Base-by-base conservation (phyloP, 1,140 invertebrate genomes). In the Drosophila virilis region DNA sequence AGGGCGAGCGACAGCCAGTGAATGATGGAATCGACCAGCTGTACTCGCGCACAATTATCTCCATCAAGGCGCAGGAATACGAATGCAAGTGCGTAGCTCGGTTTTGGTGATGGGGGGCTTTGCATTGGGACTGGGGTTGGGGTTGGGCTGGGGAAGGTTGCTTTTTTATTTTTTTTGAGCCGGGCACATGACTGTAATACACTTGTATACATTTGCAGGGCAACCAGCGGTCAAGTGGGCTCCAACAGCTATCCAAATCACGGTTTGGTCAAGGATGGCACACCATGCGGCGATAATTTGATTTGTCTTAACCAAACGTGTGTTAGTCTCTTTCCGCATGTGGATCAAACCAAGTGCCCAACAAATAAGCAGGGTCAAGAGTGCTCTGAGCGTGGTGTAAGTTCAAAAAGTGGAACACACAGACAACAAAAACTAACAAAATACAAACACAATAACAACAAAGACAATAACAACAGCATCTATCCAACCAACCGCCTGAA, bases 281-380 rank as follows among this genome's bases (percentile, higher is more conserved):
- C 97, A 22, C 96, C 96, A n/a, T 98, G 97, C 92, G 97, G 97
- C 35, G 96, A 97, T 78, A 96, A 97, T 93, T 94, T 97, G 91
- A 96, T 98, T 86, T 98, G 97, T 93, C 94, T 98, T 66, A 98
- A 98, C 94, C 97, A 98, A 93, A 97, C 97, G 17, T 98, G 97
- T 93, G 94, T 95, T 38, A 97, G 95, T 86, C 94, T 97, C 62
- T 97, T 96, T 92, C 95, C 96, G 8, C 95, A 96, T 92, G 95
- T 97, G 42, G 96, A 97, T 92, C 95, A 96, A 92, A 96, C 95
- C 64, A 96, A 96, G 90, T 99, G 98, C 93, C 97, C 97, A 46
- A 96, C 95, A 66, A 98, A 98, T 92, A 96, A 97, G 92, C 95
- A 96, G 80, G 96, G 96, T 84, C 93, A 95, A 72, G 96, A 98